phyloP scores from a whole-genome alignment of 2,797 vertebrate species.

The Emydoidea blandingii region DNA sequence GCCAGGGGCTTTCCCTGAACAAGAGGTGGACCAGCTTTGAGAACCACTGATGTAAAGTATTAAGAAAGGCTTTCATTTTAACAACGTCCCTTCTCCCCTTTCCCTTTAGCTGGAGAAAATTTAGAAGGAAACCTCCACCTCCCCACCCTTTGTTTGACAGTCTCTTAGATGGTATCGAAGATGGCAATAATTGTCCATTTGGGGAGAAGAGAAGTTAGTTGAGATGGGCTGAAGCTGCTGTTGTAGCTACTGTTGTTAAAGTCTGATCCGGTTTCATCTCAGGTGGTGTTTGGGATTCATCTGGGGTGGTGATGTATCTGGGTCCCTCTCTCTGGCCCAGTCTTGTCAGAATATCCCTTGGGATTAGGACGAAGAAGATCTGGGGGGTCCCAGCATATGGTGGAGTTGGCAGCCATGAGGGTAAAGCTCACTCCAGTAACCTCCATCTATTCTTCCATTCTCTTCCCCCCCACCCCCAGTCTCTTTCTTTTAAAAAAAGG shows the following conservation, averaged over 20 bases:
- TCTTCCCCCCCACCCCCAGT: rapidly evolving
- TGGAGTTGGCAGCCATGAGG: not conserved
- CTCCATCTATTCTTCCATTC: not conserved
- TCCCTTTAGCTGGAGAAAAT: not conserved
- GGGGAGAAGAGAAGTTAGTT: not conserved
- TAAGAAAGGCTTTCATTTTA: too few species aligned
- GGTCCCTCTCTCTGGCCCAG: not conserved
- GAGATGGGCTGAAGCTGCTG: not conserved
- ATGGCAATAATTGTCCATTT: not conserved
- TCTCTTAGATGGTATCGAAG: not conserved
- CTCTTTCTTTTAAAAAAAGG: not conserved
- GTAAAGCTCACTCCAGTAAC: not conserved
- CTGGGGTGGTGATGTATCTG: not conserved
- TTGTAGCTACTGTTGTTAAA: not conserved
- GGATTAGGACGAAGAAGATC: not conserved
- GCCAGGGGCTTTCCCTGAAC: too few species aligned
- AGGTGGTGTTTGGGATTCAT: not conserved
- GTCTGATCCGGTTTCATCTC: not conserved
- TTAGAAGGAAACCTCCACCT: too few species aligned
- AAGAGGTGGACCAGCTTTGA: too few species aligned
- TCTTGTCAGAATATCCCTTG: not conserved
- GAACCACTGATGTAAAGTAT: too few species aligned
- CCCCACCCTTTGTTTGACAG: too few species aligned
- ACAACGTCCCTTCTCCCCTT: not conserved
- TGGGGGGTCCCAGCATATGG: not conserved